Conservation (phyloP, 2,797 vertebrate genomes). For the Oryzias dopingdopingensis region DNA sequence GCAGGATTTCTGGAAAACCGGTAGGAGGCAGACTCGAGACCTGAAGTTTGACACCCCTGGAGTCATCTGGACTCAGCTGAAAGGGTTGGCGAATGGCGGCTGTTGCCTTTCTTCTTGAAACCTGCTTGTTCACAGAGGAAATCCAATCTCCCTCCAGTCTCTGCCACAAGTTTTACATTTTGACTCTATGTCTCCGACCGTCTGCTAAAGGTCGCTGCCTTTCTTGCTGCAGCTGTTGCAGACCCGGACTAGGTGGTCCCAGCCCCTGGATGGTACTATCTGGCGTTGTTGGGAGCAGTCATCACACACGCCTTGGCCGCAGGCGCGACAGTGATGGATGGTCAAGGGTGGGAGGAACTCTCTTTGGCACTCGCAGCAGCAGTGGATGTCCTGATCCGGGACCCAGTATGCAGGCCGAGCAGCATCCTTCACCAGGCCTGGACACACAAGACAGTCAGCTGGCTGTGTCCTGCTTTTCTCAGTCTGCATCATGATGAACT, state of each 20-base stretch:
- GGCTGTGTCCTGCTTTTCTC: too few species aligned
- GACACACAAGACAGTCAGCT: neutral
- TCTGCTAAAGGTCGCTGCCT: constrained; percentile 91
- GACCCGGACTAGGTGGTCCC: constrained; percentile 96
- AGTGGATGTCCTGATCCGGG: constrained; percentile 93
- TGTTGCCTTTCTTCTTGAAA: too few species aligned
- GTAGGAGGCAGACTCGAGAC: too few species aligned
- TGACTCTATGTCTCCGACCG: constrained; percentile 6
- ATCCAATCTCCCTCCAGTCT: too few species aligned
- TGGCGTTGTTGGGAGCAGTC: constrained; percentile 91
- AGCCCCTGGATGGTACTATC: constrained; percentile 92
- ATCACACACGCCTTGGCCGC: constrained; percentile 94
- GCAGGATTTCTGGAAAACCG: too few species aligned
- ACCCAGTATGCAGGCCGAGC: constrained; percentile 97
- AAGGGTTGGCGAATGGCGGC: too few species aligned
- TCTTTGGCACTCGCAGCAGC: constrained; percentile 89
- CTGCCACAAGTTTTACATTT: neutral
- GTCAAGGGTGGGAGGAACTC: constrained; percentile 92
- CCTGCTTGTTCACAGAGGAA: constrained; percentile 27
- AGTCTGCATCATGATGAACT: too few species aligned
- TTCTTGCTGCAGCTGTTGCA: constrained; percentile 94
- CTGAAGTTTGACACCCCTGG: too few species aligned
- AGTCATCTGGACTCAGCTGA: too few species aligned
- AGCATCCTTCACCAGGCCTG: constrained; percentile 94
- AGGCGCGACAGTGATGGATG: constrained; percentile 97